Evolutionary conservation across 2,113 vertebrate species (phyloP), one percentile per base, ranked within the genome.

Genomic region (Nothocercus julius): DNA sequence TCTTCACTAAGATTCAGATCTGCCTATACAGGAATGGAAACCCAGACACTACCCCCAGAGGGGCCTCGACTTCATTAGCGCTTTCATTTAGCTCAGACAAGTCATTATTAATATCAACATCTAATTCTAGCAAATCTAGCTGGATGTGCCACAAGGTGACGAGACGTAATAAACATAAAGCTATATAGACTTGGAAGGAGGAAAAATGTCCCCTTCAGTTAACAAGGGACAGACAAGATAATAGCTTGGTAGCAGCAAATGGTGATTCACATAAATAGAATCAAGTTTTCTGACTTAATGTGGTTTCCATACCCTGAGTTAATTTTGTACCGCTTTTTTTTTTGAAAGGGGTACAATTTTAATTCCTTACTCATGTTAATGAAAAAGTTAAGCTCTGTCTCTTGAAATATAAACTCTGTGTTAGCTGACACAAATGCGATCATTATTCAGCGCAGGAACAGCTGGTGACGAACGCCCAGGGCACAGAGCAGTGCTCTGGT

Each of bases 51-150:
- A 84, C 4, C n/a, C 89, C 93, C 69, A 68, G 45, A 91, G 87
- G 77, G 47, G 9, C 79, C 44, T 66, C 79, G 93, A 88, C 94
- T 96, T 95, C 80, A 95, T 96, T 97, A 95, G 85, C 95, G 92
- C 80, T 91, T 96, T 91, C 85, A 79, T 97, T 94, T 95, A 95
- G 69, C 61, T 86, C 87, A 96, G 80, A 86, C 73, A 90, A 92
- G 93, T 94, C 92, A 94, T 96, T 97, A 94, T 91, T 93, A 95
- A 88, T 94, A 95, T 78, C 87, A 95, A 83, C 93, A 92, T 70
- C 85, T 59, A 96, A 24, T 90, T 97, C 90, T 82, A 95, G 61
- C 87, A 88, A 88, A 83, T 86, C 51, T 96, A 84, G 58, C 51
- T 95, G 64, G 58, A 75, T 95, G 76, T 90, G 87, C 47, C 92